phyloP scores from a whole-genome alignment of 2,888 invertebrate species.

The Adela reaumurella region DNA sequence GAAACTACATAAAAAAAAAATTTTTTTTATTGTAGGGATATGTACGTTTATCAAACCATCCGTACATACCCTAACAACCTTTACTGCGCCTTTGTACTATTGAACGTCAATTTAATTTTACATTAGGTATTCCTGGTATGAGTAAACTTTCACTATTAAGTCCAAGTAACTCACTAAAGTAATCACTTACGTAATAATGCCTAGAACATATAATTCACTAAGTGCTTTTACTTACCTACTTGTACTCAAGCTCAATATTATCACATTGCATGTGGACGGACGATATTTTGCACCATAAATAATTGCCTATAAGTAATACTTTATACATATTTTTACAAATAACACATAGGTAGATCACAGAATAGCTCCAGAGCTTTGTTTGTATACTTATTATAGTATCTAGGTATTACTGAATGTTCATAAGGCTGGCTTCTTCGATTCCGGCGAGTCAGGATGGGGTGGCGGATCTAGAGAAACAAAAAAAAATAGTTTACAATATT shows the following conservation, averaged over 20 bases:
- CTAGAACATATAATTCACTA: too few relatives aligned
- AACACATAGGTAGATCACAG: slow-evolving; percentile 42
- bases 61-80: too few relatives aligned
- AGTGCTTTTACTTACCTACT: too few relatives aligned
- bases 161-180: too few relatives aligned
- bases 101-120: too few relatives aligned
- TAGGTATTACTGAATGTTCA: slow-evolving; percentile 17
- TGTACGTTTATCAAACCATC: too few relatives aligned
- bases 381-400: not conserved
- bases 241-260: slow-evolving; percentile 4
- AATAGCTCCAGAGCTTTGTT: slow-evolving; percentile 50
- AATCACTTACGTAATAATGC: too few relatives aligned
- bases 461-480: slow-evolving; percentile 32
- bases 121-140: too few relatives aligned
- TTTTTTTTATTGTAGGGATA: too few relatives aligned
- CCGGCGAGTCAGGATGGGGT: slow-evolving; percentile 45
- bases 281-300: not conserved
- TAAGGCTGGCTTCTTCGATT: slow-evolving; percentile 51
- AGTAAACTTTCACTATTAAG: too few relatives aligned
- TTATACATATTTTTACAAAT: not conserved
- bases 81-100: too few relatives aligned
- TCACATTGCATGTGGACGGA: slow-evolving; percentile 22
- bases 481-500: not conserved
- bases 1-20: too few relatives aligned
- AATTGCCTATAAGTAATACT: not conserved